Base-by-base conservation (phyloP, 2,113 vertebrate species). In the Psittacara wagleri region DNA sequence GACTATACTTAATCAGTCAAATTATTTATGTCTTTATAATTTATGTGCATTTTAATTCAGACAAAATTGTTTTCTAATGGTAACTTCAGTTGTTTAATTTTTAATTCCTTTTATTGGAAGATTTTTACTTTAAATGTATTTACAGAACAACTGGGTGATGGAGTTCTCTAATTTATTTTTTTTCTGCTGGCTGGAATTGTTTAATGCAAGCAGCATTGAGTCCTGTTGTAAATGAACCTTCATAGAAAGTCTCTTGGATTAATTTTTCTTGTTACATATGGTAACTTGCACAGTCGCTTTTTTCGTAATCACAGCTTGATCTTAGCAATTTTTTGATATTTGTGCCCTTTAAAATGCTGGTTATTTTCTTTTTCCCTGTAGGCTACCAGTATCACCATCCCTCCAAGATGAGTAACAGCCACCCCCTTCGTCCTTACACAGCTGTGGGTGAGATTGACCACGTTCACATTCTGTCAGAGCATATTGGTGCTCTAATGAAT, bases 371-470 rank as follows among this genome's bases (percentile, higher is more conserved):
- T 92, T 87, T 95, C 28, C 51, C 48, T 93, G 20, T 52, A 66
- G 96, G 80, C 97, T 98, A 95, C 39, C 93, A 96, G 16, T 97
- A 96, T 75, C 95, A 74, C 62, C 92, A 94, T 3, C 90, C 95
- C 46, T 96, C 87, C 94, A 98, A 97, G 98, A 99, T 99, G 99
- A 99, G 99, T 97, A 99, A 99, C 98, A 99, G 99, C 96, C 99
- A 99, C 77, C 98, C 99, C 1, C 98, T 99, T 64, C 99, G 98
- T 54, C 99, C 99, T 9, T 98, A 99, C 94, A 98, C 99, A 79
- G 98, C 99, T 6, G 98, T 99, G 79, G 99, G 99, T 51, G 99
- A 99, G 97, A 99, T 99, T 17, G 99, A 99, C 95, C 99, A 99
- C 54, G 98, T 99, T 95, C 99, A 99, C 97, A 99, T 99, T 92